Conservation (phyloP, 2,113 vertebrate genomes). For the Chascanopsetta lugubris region DNA sequence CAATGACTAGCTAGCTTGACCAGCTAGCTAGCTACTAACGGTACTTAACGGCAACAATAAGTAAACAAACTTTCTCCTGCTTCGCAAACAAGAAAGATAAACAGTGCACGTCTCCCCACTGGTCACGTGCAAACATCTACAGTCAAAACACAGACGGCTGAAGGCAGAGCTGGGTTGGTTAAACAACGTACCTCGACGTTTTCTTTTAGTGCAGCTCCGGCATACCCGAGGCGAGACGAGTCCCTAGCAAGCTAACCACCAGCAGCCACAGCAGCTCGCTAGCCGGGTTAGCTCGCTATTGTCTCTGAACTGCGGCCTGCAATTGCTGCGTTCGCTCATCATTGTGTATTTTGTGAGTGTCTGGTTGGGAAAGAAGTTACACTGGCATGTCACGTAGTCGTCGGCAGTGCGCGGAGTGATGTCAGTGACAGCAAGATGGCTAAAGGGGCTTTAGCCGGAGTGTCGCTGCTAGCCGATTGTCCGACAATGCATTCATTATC, state of each 20-base stretch:
- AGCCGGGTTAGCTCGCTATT: conserved; percentile 69
- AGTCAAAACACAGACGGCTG: conserved; percentile 33
- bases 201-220: conserved; percentile 46
- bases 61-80: conserved; percentile 55
- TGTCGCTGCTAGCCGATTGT: conserved; percentile 43
- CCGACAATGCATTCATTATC: conserved; percentile 48
- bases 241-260: conserved; percentile 59
- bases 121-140: conserved; percentile 45
- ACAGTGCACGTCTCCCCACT: background rate
- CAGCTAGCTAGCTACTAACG: conserved; percentile 41
- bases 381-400: conserved; percentile 41
- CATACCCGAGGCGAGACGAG: conserved; percentile 19
- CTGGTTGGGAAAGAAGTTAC: conserved; percentile 24
- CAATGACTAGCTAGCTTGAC: conserved; percentile 36
- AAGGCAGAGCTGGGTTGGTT: conserved; percentile 23
- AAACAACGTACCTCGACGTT: conserved; percentile 56
- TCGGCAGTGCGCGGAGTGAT: conserved; percentile 38
- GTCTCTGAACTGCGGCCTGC: conserved; percentile 75
- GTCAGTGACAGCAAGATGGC: conserved; percentile 42
- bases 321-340: conserved; percentile 66
- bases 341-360: conserved; percentile 32
- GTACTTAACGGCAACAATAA: conserved; percentile 21
- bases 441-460: conserved; percentile 52
- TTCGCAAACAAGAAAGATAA: background rate
- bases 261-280: conserved; percentile 46